These are phyloP conservation scores for Lycaon pictus DNA, from an alignment of 2,113 vertebrate genomes.

Conservation along the genomic window DNA sequence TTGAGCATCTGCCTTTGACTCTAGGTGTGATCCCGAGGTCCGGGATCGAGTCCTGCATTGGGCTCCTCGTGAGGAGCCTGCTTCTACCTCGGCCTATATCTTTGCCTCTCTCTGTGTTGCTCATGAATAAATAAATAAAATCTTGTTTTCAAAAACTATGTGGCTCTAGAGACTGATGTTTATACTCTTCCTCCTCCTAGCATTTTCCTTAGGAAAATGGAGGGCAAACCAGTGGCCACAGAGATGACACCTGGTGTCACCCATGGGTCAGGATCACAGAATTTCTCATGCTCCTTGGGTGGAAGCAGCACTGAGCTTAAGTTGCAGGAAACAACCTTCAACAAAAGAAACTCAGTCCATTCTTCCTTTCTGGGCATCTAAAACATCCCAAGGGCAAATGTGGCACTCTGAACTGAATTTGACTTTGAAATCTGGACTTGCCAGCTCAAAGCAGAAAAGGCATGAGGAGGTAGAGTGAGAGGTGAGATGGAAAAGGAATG, in stretches of 20 bases:
- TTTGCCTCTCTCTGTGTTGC: too few relatives aligned
- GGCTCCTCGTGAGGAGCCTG: too few relatives aligned
- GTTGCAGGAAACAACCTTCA: neutral
- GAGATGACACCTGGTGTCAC: neutral
- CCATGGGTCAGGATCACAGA: neutral
- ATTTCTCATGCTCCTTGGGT: neutral
- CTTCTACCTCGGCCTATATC: too few relatives aligned
- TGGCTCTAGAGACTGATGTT: neutral
- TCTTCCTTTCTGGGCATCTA: neutral
- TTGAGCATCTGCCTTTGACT: too few relatives aligned
- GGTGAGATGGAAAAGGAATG: neutral
- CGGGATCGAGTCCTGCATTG: too few relatives aligned
- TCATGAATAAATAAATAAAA: too few relatives aligned
- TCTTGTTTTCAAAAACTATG: neutral
- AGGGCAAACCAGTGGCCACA: neutral
- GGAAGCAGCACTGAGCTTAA: neutral
- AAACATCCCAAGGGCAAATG: neutral
- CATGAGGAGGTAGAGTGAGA: neutral
- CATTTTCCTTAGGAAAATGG: neutral
- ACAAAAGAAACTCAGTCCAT: neutral
- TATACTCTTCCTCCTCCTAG: neutral
- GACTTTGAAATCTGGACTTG: slow-evolving; percentile 20
- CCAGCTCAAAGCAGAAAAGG: neutral
- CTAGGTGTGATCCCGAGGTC: too few relatives aligned
- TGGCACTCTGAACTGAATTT: neutral